These are phyloP conservation scores for Crax fasciolata DNA, from an alignment of 2,797 vertebrate genomes.

Conservation along the genomic window DNA sequence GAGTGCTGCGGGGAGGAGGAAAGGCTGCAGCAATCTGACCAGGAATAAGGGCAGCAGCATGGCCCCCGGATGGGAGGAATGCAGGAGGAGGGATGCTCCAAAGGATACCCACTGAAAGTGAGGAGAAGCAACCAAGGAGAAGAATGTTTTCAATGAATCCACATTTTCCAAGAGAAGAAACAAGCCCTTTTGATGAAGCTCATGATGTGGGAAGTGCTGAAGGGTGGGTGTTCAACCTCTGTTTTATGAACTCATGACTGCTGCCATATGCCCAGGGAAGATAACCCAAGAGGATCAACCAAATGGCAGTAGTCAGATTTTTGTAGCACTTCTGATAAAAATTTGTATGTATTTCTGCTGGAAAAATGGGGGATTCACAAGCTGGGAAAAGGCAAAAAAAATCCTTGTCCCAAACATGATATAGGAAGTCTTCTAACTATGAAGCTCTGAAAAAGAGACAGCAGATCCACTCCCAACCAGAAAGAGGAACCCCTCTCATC, in stretches of 20 bases:
- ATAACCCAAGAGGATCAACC: neutral
- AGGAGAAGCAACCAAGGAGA: neutral
- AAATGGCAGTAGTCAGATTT: neutral
- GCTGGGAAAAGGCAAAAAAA: neutral
- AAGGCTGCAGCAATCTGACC: neutral
- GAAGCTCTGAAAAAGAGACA: neutral
- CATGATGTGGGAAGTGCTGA: rapidly evolving
- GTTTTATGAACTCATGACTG: neutral
- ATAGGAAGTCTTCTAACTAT: neutral
- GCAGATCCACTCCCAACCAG: neutral
- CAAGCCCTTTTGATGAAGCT: neutral
- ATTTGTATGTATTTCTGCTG: neutral
- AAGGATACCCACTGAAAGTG: neutral
- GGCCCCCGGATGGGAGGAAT: conserved; percentile 11
- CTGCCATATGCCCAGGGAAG: neutral
- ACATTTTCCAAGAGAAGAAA: neutral
- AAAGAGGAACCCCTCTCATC: neutral
- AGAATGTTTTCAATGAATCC: neutral
- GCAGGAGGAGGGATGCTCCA: neutral
- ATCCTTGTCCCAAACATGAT: neutral
- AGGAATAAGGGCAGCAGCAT: conserved; percentile 53
- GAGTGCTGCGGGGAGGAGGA: neutral
- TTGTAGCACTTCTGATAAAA: neutral
- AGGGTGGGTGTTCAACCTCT: neutral
- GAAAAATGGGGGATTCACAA: neutral